These are phyloP conservation scores for Acrocera orbiculus DNA, from an alignment of 2,888 invertebrate species.

Conservation along the genomic window DNA sequence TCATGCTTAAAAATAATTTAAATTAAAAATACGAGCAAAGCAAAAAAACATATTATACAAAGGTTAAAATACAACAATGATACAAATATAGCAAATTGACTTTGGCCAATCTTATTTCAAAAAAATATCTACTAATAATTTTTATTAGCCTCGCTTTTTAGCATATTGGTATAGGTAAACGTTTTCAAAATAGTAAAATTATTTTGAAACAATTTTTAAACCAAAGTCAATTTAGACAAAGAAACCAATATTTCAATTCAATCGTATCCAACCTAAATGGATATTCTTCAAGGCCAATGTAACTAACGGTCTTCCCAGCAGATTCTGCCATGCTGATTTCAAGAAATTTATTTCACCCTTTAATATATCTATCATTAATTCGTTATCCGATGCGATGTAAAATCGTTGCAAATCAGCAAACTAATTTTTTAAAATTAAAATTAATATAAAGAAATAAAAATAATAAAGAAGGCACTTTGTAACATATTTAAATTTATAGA, in stretches of 20 bases:
- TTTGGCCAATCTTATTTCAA: too few relatives aligned
- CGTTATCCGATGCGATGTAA: conserved; percentile 96
- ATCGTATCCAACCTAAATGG: conserved; percentile 56
- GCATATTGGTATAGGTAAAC: too few relatives aligned
- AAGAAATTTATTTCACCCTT: conserved; percentile 95
- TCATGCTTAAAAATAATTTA: too few relatives aligned
- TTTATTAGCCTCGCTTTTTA: too few relatives aligned
- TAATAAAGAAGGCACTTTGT: not conserved
- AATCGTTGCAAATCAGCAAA: conserved; percentile 95
- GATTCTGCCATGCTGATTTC: conserved; percentile 96
- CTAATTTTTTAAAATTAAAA: conserved; percentile 33
- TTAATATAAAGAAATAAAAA: not conserved
- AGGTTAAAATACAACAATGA: too few relatives aligned
- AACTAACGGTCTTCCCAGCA: conserved; percentile 90
- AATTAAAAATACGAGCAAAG: too few relatives aligned
- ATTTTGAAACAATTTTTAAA: conserved; percentile 12
- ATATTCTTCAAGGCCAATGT: conserved; percentile 75
- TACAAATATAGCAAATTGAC: too few relatives aligned
- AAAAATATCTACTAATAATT: too few relatives aligned
- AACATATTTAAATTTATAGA: not conserved
- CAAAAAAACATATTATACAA: too few relatives aligned
- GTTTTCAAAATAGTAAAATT: too few relatives aligned
- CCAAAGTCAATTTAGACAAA: conserved; percentile 11
- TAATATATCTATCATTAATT: conserved; percentile 93
- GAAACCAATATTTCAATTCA: conserved; percentile 9